Base-by-base conservation (phyloP, 2,888 invertebrate species). In the Eupeodes luniger region DNA sequence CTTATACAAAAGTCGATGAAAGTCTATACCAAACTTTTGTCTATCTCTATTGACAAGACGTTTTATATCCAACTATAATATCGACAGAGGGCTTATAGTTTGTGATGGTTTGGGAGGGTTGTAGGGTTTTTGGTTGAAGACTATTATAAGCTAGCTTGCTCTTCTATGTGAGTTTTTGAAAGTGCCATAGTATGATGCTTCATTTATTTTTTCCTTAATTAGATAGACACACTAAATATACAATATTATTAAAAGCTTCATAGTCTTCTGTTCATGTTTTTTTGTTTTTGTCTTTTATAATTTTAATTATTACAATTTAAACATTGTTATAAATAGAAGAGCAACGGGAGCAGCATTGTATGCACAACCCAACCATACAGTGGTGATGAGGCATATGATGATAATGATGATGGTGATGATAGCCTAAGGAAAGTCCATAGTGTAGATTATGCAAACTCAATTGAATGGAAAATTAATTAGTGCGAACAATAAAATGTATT, bases 171-270 rank as follows among this genome's bases (percentile, higher is more conserved):
- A 53, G 34, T 34, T 36, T 14, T 19, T 49, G 55, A 75, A 70
- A 27, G 16, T 16, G 59, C 44, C 61, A 34, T 51, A 67, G 61
- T 78, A 59, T 75, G 70, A 82, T 86, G 86, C 86, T 83, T 86
- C 83, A 83, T 83, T 87, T 82, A 76, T 79, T 83, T 87, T 83
- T 76, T 59, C 83, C 83, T 72, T 87, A 87, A 87, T 87, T 87
- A 87, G 86, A 76, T 83, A 79, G 83, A 53, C 84, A 83, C 64
- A 76, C 75, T 83, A 70, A 83, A 79, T 75, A 75, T 75, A 82
- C 78, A 81, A 81, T 81, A 81, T 81, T 74, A 72, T 77, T 81
- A 66, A 66, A 66, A 81, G 74, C 59, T 66, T 16, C 19, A 80
- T 27, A 27, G 27, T 27, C 27, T 27, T 27, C 16, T 62, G 10